Conservation (phyloP, 2,797 vertebrate genomes). For the Odontamblyopus rebecca region DNA sequence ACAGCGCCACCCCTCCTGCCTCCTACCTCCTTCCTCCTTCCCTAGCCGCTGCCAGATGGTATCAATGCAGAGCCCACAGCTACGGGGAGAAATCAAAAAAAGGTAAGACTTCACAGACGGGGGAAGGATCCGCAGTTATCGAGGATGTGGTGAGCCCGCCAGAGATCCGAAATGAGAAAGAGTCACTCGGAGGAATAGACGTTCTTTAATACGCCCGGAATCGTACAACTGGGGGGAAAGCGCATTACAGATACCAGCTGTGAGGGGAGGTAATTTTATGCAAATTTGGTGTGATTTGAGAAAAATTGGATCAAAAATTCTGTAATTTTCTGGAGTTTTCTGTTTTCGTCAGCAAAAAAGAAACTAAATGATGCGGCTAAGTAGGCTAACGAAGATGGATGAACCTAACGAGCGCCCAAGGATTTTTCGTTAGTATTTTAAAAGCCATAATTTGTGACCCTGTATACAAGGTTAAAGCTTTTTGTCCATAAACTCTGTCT, state of each 20-base stretch:
- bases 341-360: not conserved
- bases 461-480: too few species aligned
- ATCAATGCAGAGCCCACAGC: conserved; percentile 63
- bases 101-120: conserved; percentile 62
- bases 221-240: not conserved
- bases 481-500: too few species aligned
- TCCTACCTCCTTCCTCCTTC: conserved; percentile 17
- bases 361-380: not conserved
- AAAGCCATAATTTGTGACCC: too few species aligned
- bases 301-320: too few species aligned
- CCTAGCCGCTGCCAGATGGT: conserved; percentile 70
- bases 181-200: conserved; percentile 11
- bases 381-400: too few species aligned
- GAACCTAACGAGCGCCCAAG: too few species aligned
- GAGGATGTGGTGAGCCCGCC: conserved; percentile 47
- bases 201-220: conserved; percentile 6
- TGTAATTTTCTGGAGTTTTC: too few species aligned
- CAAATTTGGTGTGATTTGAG: not conserved
- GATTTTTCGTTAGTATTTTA: too few species aligned
- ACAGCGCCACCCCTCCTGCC: conserved; percentile 41
- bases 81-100: conserved; percentile 59
- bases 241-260: not conserved
- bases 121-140: conserved; percentile 52
- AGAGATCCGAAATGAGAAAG: conserved; percentile 38
- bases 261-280: conserved; percentile 1